A percentile compares a stretch with the other conserved stretches of the same genome.
phyloP scores from a whole-genome alignment of 1,140 invertebrate species.

The Orius insidiosus region DNA sequence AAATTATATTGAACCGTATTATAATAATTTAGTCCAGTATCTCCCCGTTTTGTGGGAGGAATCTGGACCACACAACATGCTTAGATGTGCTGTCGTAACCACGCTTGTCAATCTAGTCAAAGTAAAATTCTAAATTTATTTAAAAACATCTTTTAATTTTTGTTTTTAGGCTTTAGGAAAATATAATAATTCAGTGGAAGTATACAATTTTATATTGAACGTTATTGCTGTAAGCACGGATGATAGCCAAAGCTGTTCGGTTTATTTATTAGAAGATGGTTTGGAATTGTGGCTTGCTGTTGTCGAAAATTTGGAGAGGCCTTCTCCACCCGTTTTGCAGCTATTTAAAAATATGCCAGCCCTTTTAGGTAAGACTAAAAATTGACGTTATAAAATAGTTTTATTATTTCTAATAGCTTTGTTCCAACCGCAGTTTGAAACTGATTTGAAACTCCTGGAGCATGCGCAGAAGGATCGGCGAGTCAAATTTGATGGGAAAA shows the following conservation, averaged over 20 bases:
- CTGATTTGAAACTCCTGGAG: too few species aligned
- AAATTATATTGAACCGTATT: conserved; percentile 46
- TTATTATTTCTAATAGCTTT: too few species aligned
- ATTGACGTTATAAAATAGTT: conserved; percentile 15
- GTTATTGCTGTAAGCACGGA: conserved; percentile 69
- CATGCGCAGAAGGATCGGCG: too few species aligned
- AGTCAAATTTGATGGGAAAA: too few species aligned
- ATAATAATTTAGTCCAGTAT: conserved; percentile 56
- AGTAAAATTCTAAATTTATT: too few species aligned
- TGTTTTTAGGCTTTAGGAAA: conserved; percentile 37
- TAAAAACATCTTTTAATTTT: conserved; percentile 16
- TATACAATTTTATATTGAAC: conserved; percentile 51
- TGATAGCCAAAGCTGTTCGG: conserved; percentile 55
- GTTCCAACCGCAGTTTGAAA: too few species aligned
- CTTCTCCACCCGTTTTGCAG: conserved; percentile 44
- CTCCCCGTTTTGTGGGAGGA: conserved; percentile 75
- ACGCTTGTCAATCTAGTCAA: conserved; percentile 64
- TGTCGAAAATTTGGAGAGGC: conserved; percentile 50
- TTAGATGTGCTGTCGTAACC: conserved; percentile 78
- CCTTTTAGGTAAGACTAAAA: conserved; percentile 41
- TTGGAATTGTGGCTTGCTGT: conserved; percentile 75
- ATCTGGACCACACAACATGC: conserved; percentile 73
- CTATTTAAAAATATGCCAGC: conserved; percentile 59
- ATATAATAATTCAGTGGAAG: conserved; percentile 30
- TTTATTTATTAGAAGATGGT: conserved; percentile 84